phyloP scores from a whole-genome alignment of 2,797 vertebrate species.

The Argya squamiceps region DNA sequence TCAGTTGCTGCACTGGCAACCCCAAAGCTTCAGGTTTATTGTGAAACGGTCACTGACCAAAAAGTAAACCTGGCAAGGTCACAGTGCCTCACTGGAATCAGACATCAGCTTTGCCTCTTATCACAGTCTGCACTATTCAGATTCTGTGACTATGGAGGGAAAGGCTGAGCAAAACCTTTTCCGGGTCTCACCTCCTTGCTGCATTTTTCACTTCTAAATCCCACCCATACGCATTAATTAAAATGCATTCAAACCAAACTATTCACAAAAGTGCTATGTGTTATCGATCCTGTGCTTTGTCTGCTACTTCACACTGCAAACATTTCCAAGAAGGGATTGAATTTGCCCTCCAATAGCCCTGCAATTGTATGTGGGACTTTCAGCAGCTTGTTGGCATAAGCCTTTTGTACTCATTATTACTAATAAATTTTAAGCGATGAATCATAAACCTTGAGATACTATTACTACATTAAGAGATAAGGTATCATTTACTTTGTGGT shows the following conservation, averaged over 20 bases:
- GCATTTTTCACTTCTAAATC: not conserved
- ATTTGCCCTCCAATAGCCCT: not conserved
- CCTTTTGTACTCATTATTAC: not conserved
- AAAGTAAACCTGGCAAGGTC: not conserved
- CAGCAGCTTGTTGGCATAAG: not conserved
- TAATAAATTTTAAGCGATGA: not conserved
- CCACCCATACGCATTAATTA: not conserved
- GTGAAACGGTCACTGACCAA: not conserved
- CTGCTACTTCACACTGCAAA: not conserved
- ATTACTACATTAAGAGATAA: not conserved
- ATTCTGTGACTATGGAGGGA: not conserved
- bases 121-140: not conserved
- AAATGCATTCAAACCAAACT: not conserved
- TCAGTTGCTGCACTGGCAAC: not conserved
- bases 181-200: not conserved
- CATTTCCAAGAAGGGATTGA: not conserved
- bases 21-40: not conserved
- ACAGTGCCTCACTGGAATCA: not conserved
- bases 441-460: not conserved
- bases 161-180: not conserved
- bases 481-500: not conserved
- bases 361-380: not conserved
- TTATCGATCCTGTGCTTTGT: not conserved
- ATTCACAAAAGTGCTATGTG: fast-evolving
- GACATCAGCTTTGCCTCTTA: not conserved